Percentiles rank a stretch among this genome's conserved stretches.
Conservation (phyloP, 1,140 invertebrate genomes). For the Schlechtendalia chinensis region DNA sequence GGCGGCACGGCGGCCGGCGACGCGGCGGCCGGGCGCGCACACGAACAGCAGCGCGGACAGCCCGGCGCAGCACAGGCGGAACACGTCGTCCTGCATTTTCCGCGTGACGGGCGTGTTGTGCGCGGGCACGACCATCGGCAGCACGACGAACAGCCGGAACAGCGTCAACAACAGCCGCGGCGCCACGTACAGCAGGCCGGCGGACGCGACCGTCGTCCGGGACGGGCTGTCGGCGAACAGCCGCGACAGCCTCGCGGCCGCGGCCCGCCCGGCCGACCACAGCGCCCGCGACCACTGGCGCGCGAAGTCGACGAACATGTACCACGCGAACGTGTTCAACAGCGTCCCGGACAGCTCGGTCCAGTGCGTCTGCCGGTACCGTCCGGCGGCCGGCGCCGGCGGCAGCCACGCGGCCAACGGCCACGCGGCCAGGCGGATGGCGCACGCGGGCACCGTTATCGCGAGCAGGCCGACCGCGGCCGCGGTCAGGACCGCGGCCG, state of each 20-base stretch:
- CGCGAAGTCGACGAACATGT: slow-evolving; percentile 85
- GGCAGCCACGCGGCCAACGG: slow-evolving; percentile 71
- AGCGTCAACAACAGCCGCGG: slow-evolving; percentile 88
- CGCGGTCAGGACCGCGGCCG: slow-evolving; percentile 80
- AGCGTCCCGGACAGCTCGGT: slow-evolving; percentile 96
- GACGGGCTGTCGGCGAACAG: slow-evolving; percentile 66
- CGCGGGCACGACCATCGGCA: slow-evolving; percentile 87
- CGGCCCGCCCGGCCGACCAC: slow-evolving; percentile 80
- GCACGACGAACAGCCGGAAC: slow-evolving; percentile 86
- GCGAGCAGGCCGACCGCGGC: slow-evolving; percentile 77
- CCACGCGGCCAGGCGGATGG: slow-evolving; percentile 83
- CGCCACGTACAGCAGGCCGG: slow-evolving; percentile 83
- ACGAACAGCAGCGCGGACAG: too few relatives aligned
- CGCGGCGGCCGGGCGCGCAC: too few relatives aligned
- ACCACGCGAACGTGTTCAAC: slow-evolving; percentile 88
- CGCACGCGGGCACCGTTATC: slow-evolving; percentile 84
- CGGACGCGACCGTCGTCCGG: slow-evolving; percentile 70
- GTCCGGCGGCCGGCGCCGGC: slow-evolving; percentile 56
- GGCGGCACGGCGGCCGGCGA: too few relatives aligned
- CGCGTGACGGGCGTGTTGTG: slow-evolving; percentile 95
- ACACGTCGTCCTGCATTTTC: slow-evolving; percentile 93
- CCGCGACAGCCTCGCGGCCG: slow-evolving; percentile 70
- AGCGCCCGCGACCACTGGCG: slow-evolving; percentile 73
- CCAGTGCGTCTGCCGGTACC: slow-evolving; percentile 63
- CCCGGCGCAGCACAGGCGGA: slow-evolving; percentile 95